A percentile compares a stretch with the other conserved stretches of the same genome.
Conservation (phyloP, 2,113 vertebrate genomes). For the Tursiops truncatus region DNA sequence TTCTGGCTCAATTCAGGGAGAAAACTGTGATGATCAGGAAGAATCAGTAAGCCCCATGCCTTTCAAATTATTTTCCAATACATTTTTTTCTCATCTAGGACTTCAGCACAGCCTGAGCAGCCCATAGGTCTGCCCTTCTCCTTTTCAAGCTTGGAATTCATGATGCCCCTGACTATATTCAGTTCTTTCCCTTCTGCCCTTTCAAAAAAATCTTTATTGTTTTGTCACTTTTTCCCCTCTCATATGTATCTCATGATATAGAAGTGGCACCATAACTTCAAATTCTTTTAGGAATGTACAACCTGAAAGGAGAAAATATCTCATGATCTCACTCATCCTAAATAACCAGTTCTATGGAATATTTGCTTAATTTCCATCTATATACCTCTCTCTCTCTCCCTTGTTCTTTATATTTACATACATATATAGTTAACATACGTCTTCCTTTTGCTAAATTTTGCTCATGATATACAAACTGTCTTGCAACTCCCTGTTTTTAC, state of each 20-base stretch:
- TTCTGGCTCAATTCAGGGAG: not conserved
- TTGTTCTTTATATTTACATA: not conserved
- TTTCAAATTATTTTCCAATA: slow-evolving; percentile 41
- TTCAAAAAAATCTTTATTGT: not conserved
- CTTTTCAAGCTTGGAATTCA: slow-evolving; percentile 31
- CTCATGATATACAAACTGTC: not conserved
- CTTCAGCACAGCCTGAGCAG: not conserved
- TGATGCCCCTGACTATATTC: not conserved
- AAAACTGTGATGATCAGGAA: not conserved
- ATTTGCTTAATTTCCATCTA: slow-evolving; percentile 17
- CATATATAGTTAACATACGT: not conserved
- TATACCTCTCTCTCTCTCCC: not conserved
- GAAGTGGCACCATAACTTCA: not conserved
- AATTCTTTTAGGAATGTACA: not conserved
- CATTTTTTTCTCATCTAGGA: not conserved
- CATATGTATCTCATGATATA: not conserved
- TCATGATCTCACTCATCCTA: not conserved
- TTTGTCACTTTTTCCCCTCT: not conserved
- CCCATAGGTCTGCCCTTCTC: not conserved
- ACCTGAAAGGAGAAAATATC: not conserved
- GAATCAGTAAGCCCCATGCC: not conserved
- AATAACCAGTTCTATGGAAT: not conserved
- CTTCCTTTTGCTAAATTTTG: slow-evolving; percentile 17
- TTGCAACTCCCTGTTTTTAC: not conserved
- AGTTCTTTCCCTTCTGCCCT: not conserved